These are phyloP conservation scores for Apoda limacodes DNA, from an alignment of 2,888 invertebrate genomes.

Conservation along the genomic window DNA sequence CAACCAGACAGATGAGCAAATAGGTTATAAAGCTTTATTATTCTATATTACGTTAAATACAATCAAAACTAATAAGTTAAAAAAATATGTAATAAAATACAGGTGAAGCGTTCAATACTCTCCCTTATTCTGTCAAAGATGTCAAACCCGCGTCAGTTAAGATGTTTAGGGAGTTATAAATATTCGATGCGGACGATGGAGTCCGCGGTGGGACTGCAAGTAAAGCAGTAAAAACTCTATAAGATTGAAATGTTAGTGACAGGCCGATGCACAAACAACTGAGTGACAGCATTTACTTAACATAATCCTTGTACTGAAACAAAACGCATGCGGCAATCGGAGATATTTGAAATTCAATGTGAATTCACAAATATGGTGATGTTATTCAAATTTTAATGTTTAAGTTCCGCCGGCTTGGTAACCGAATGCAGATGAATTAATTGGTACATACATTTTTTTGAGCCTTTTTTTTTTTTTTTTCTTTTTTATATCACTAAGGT, in stretches of 20 bases:
- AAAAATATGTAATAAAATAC: constrained; percentile 34
- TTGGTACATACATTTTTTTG: too few species aligned
- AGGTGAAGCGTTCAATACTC: constrained; percentile 32
- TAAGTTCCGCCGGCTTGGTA: too few species aligned
- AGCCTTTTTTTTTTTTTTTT: too few species aligned
- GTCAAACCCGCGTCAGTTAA: constrained; percentile 63
- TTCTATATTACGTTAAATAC: constrained; percentile 2
- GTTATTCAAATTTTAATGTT: constrained; percentile 52
- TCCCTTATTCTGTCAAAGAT: constrained; percentile 41
- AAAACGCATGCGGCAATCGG: constrained; percentile 61
- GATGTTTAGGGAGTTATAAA: constrained; percentile 62
- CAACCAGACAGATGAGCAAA: too few species aligned
- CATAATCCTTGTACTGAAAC: constrained; percentile 63
- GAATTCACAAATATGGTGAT: constrained; percentile 49
- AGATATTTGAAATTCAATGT: constrained; percentile 61
- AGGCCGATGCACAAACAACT: constrained; percentile 63
- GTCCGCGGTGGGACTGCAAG: constrained; percentile 43
- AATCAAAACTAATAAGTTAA: constrained; percentile 21
- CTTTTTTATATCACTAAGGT: too few species aligned
- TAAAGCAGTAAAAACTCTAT: constrained; percentile 54
- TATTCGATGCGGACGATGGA: constrained; percentile 55
- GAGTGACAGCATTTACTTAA: constrained; percentile 62
- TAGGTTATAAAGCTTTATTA: too few species aligned
- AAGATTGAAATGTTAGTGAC: constrained; percentile 66
- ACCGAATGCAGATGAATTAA: too few species aligned